Percentiles rank a stretch among this genome's conserved stretches.
phyloP scores from a whole-genome alignment of 2,888 invertebrate genomes.

The Phorcus lineatus region DNA sequence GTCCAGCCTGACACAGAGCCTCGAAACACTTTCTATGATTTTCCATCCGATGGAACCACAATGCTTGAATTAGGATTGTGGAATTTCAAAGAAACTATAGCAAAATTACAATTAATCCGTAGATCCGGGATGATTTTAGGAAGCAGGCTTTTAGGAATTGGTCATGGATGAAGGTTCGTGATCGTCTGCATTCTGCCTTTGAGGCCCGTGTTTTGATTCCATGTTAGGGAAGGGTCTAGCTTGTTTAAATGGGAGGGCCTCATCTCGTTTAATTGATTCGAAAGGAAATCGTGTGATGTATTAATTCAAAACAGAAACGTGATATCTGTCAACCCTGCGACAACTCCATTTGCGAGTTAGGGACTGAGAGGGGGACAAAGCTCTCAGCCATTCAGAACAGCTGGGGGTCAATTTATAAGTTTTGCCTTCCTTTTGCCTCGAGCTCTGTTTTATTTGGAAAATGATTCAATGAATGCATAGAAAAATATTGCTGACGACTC shows the following conservation, averaged over 20 bases:
- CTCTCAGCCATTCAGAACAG: background rate
- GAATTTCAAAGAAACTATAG: background rate
- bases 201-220: constrained; percentile 17
- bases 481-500: constrained; percentile 14
- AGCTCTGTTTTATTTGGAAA: constrained; percentile 21
- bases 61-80: background rate
- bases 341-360: constrained; percentile 21
- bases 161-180: constrained; percentile 20
- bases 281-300: constrained; percentile 22
- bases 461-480: constrained; percentile 18
- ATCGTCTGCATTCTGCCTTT: background rate
- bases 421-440: background rate
- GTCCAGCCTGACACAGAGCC: background rate
- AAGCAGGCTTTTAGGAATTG: background rate
- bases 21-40: background rate
- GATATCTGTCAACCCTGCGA: constrained; percentile 16
- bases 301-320: constrained; percentile 23
- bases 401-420: constrained; percentile 24
- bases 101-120: constrained; percentile 18
- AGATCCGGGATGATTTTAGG: constrained; percentile 16
- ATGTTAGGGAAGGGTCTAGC: background rate
- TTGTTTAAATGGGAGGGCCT: constrained; percentile 7
- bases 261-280: constrained; percentile 18
- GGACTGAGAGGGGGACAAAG: background rate
- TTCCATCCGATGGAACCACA: constrained; percentile 3